These are phyloP conservation scores for Alexandromys fortis DNA, from an alignment of 2,113 vertebrate genomes.

Conservation along the genomic window DNA sequence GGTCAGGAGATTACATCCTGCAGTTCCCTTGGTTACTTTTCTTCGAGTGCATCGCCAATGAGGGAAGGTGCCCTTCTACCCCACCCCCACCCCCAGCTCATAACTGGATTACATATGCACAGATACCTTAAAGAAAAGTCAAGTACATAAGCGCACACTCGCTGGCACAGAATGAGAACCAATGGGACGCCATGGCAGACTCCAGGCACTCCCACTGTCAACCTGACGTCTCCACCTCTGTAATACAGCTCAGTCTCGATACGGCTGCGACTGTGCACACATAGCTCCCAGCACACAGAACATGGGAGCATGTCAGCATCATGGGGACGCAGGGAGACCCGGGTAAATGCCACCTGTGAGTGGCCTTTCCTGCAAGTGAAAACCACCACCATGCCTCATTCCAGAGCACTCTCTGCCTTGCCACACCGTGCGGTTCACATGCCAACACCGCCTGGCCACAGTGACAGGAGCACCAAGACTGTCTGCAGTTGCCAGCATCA, in stretches of 20 bases:
- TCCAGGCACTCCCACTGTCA: background rate
- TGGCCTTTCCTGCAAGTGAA: background rate
- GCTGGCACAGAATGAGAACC: background rate
- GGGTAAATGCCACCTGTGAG: background rate
- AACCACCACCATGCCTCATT: background rate
- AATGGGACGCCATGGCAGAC: background rate
- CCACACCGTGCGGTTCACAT: background rate
- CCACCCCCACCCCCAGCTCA: background rate
- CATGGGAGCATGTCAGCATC: background rate
- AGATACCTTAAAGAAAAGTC: constrained; percentile 6
- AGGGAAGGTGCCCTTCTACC: background rate
- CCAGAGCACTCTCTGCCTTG: background rate
- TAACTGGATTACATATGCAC: background rate
- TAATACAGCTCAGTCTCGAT: background rate
- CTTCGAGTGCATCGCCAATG: background rate
- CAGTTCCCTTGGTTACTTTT: constrained; percentile 46
- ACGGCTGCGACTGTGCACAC: background rate
- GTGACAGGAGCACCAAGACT: background rate
- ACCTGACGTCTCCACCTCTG: background rate
- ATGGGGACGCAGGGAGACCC: background rate
- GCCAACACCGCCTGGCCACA: background rate
- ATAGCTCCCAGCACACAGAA: background rate
- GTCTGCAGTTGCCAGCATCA: background rate
- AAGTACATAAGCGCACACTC: background rate
- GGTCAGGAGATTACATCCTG: constrained; percentile 26